These are phyloP conservation scores for Peromyscus polionotus DNA, from an alignment of 2,113 vertebrate species.

Conservation along the genomic window DNA sequence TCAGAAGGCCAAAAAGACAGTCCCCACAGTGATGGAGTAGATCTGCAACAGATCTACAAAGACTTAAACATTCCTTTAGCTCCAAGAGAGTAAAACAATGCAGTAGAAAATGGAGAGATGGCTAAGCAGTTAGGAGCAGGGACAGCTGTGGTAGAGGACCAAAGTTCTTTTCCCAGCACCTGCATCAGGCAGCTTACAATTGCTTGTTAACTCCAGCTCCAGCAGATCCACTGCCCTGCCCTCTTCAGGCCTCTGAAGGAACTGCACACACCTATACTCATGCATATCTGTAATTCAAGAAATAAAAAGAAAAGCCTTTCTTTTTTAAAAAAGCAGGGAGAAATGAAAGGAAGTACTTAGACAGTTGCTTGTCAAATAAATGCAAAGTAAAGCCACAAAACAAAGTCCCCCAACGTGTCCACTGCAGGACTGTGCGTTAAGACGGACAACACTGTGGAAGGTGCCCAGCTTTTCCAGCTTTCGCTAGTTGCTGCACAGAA, in stretches of 20 bases:
- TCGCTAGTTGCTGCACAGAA: background rate
- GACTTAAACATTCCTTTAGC: background rate
- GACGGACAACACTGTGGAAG: background rate
- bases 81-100: background rate
- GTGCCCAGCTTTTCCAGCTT: no score
- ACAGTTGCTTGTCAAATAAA: background rate
- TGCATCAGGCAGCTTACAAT: background rate
- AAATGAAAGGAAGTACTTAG: background rate
- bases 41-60: background rate
- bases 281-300: background rate
- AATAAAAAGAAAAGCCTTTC: background rate
- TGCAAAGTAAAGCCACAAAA: background rate
- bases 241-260: background rate
- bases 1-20: background rate
- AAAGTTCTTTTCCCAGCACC: background rate
- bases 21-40: background rate
- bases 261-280: background rate
- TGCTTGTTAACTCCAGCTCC: background rate
- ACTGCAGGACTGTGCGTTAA: background rate
- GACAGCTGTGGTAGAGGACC: background rate
- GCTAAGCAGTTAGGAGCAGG: background rate
- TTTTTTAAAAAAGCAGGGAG: background rate
- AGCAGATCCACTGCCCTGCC: background rate
- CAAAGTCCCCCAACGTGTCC: background rate
- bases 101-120: background rate